Base-by-base conservation (phyloP, 2,113 vertebrate species). In the Heterotis niloticus region DNA sequence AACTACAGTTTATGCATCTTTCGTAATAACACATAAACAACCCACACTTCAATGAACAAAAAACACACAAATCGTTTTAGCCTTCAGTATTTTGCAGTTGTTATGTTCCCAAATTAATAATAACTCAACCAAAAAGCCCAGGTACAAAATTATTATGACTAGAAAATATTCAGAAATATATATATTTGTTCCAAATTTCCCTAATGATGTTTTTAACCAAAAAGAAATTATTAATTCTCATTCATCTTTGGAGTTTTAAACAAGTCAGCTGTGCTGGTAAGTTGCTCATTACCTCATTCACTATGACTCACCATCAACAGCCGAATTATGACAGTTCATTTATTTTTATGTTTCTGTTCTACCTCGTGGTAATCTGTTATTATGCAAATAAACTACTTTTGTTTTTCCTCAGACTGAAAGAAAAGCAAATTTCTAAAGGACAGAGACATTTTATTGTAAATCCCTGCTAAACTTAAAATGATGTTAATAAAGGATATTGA, bases 401-500 rank as follows among this genome's bases (percentile, higher is more conserved):
- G n/a, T n/a, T 66, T 79, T 72, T 67, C 14, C 29, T 66, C 59
- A 64, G 71, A 54, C 44, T 70, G 28, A 66, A 54, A 72, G 51
- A 73, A 79, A 79, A 79, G 65, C 16, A 66, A 57, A 62, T 59
- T 62, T 23, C 29, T 51, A n/a, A 64, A 66, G 34, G 28, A 28
- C 3, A 17, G 14, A 11, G n/a, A 10, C n/a, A 44, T 29, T 34
- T 59, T 20, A 26, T 79, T 79, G 57, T 71, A 62, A 64, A 66
- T 74, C 60, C 23, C 56, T 59, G 59, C 57, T 14, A 56, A n/a
- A 23, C 51, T 75, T 75, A 26, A 75, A 73, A 79, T 54, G 16
- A 34, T 73, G 54, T 73, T 54, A 72, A 74, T 34, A 64, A 79
- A 73, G 60, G 24, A 51, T 29, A 57, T 64, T 16, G 24, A 18